Evolutionary conservation across 2,113 vertebrate genomes (phyloP).

Genomic region (Antechinus stuartii): DNA sequence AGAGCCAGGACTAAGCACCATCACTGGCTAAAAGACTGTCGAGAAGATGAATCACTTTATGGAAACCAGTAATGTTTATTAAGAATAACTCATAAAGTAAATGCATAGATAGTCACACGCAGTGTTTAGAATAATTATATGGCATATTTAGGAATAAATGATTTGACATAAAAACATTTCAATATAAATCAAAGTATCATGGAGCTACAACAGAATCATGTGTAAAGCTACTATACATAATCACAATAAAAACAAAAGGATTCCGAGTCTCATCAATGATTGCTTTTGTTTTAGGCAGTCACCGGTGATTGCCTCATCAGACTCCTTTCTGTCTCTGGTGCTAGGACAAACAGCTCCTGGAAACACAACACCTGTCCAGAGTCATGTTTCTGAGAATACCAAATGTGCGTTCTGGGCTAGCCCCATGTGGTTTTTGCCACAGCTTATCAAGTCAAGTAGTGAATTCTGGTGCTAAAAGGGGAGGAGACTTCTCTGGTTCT

Average conservation of each 20-base stretch:
- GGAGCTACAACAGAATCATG: not conserved
- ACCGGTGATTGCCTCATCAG: not conserved
- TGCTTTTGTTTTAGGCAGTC: not conserved
- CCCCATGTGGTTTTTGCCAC: not conserved
- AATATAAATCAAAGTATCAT: conserved; percentile 4
- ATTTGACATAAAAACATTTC: conserved; percentile 25
- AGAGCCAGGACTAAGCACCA: not conserved
- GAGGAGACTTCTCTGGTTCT: not conserved
- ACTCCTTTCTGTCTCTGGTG: not conserved
- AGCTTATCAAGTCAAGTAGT: not conserved
- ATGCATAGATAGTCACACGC: not conserved
- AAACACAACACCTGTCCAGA: not conserved
- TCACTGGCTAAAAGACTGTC: not conserved
- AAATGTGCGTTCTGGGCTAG: not conserved
- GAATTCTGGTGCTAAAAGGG: no score
- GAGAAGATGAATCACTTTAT: not conserved
- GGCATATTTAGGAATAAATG: not conserved
- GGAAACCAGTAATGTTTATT: conserved; percentile 62
- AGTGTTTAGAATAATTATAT: not conserved
- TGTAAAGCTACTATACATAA: not conserved
- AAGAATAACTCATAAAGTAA: conserved; percentile 17
- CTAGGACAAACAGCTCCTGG: not conserved
- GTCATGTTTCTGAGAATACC: not conserved
- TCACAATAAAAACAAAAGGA: conserved; percentile 23
- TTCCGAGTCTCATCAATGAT: conserved; percentile 1